Evolutionary conservation across 2,797 vertebrate genomes (phyloP), one percentile per base, ranked within the genome.

Genomic region (Paratrypauchen microcephalus): DNA sequence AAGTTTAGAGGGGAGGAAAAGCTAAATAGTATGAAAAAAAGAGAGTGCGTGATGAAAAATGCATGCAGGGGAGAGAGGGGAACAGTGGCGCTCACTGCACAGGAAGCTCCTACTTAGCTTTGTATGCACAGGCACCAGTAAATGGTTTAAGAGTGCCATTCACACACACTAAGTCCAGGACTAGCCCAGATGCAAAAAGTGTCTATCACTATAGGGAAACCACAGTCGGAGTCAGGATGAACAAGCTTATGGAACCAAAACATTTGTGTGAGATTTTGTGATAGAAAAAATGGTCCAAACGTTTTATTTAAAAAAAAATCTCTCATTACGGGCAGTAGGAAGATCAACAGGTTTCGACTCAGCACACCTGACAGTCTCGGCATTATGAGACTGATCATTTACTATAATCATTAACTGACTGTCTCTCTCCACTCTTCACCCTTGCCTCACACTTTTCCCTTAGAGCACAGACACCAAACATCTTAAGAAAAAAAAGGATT

Each of bases 31-130:
- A 71, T 76, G 65, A 76, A 81, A 26, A 26, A 26, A 81, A 84
- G 78, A 11, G 74, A 79, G 81, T 2, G 60, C 80, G 78, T 81
- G 80, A 88, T 90, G 80, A 90, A 90, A 91, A 89, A 91, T 90
- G 86, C 86, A 89, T 88, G 83, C 78, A 70, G 76, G 66, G 70
- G 71, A 81, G 80, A 83, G 79, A 72, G 69, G 47, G 75, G 66
- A 79, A 86, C 85, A 75, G 77, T 65, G 72, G 71, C 66, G 80
- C 86, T 66, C 65, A 67, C 76, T 69, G 48, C 78, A 78, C 64
- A 62, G 73, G 47, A 65, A 66, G 77, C 77, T 68, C 74, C 54
- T 80, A 74, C 55, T 81, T 61, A 26, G 24, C 72, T 77, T 66
- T 78, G 79, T 70, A 76, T 76, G 68, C 69, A 68, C 70, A 73